phyloP scores from a whole-genome alignment of 2,113 vertebrate genomes.

The Pleuronectes platessa region DNA sequence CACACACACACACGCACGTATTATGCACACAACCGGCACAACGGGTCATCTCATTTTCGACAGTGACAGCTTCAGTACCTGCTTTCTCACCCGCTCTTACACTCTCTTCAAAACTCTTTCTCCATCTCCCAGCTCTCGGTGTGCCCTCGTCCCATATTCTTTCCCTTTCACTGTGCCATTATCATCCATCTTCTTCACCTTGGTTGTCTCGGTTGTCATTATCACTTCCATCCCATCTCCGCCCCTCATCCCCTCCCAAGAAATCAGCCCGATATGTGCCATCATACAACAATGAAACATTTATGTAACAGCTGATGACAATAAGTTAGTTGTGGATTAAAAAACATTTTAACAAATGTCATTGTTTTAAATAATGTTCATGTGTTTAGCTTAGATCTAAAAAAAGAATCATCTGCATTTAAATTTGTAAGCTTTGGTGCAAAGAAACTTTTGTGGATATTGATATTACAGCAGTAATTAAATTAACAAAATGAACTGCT shows the following conservation, averaged over 20 bases:
- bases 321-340: background rate
- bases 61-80: conserved; percentile 15
- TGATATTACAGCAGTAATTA: too few relatives aligned
- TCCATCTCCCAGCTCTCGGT: background rate
- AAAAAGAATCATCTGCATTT: background rate
- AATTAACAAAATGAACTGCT: too few relatives aligned
- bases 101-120: conserved; percentile 1
- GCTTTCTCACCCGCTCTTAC: background rate
- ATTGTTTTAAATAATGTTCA: conserved; percentile 12
- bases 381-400: background rate
- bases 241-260: conserved; percentile 33
- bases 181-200: conserved; percentile 67
- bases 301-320: conserved; percentile 7
- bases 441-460: background rate
- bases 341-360: conserved; percentile 5
- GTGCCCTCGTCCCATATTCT: conserved; percentile 28
- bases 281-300: conserved; percentile 30
- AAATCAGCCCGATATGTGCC: conserved; percentile 1
- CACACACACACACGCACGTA: background rate
- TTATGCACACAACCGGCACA: background rate
- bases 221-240: conserved; percentile 35
- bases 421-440: background rate
- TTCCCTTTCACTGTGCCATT: conserved; percentile 43
- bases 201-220: conserved; percentile 41
- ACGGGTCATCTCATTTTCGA: conserved; percentile 27